Percentiles rank a stretch among this genome's conserved stretches.
phyloP scores from a whole-genome alignment of 2,888 invertebrate species.

The Nemurella pictetii region DNA sequence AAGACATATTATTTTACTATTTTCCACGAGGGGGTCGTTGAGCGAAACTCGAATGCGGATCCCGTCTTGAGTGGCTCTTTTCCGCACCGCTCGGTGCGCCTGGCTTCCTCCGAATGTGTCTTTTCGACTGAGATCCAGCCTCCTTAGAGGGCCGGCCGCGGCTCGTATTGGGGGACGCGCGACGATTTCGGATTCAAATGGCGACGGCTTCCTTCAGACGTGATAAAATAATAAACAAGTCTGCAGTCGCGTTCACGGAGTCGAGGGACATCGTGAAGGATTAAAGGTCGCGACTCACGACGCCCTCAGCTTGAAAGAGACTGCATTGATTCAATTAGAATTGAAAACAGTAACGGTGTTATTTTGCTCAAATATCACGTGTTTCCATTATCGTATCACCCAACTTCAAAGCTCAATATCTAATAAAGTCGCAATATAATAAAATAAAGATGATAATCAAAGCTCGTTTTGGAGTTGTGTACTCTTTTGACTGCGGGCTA shows the following conservation, averaged over 20 bases:
- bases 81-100: neutral
- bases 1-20: constrained; percentile 28
- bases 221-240: constrained; percentile 22
- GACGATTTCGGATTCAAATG: constrained; percentile 15
- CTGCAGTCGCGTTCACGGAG: neutral
- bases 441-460: neutral
- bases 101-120: constrained; percentile 13
- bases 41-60: constrained; percentile 11
- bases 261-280: neutral
- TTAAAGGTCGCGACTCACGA: neutral
- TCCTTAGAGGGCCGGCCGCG: neutral
- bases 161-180: constrained; percentile 14
- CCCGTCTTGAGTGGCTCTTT: neutral
- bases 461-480: neutral
- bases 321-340: neutral
- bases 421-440: neutral
- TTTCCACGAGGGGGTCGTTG: constrained; percentile 24
- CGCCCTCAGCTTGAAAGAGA: neutral
- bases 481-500: neutral
- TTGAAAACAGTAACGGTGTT: neutral
- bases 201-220: neutral
- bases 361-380: neutral
- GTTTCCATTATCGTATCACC: neutral
- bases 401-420: neutral
- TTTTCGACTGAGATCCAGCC: neutral